A percentile compares a stretch with the other conserved stretches of the same genome.
These are phyloP conservation scores for Arge pagana DNA, from an alignment of 2,888 invertebrate species.

Conservation along the genomic window DNA sequence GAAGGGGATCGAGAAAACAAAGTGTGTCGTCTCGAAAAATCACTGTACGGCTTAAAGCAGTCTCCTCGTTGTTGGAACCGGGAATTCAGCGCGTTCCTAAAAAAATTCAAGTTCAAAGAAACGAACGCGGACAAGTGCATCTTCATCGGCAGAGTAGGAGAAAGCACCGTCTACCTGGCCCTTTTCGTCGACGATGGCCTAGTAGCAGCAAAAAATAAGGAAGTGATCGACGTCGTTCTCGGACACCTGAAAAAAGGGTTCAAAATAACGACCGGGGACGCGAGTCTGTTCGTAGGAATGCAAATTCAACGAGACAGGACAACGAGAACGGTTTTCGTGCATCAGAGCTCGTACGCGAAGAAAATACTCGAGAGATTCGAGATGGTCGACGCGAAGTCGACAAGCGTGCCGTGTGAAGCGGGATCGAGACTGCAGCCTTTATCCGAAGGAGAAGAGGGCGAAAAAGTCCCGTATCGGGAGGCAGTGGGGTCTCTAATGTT, in stretches of 20 bases:
- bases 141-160: constrained; percentile 18
- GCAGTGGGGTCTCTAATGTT: too few species aligned
- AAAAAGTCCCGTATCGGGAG: too few species aligned
- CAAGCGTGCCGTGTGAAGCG: constrained; percentile 25
- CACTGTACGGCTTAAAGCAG: constrained; percentile 25
- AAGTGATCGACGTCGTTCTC: constrained; percentile 2
- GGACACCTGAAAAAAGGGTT: constrained; percentile 12
- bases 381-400: constrained; percentile 24
- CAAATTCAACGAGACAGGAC: constrained; percentile 22
- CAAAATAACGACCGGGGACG: constrained; percentile 22
- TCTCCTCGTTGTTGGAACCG: constrained; percentile 19
- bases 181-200: constrained; percentile 25
- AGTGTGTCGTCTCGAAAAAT: constrained; percentile 22
- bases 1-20: neutral
- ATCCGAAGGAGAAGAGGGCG: too few species aligned
- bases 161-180: constrained; percentile 19
- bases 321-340: constrained; percentile 5
- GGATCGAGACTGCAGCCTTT: constrained; percentile 23
- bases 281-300: constrained; percentile 23
- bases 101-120: constrained; percentile 20
- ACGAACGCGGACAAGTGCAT: constrained; percentile 24
- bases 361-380: constrained; percentile 25
- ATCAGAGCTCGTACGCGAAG: constrained; percentile 26
- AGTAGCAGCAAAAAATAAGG: constrained; percentile 17
- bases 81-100: constrained; percentile 16